These are phyloP conservation scores for Oegoconia quadripuncta DNA, from an alignment of 2,888 invertebrate genomes.

Conservation along the genomic window DNA sequence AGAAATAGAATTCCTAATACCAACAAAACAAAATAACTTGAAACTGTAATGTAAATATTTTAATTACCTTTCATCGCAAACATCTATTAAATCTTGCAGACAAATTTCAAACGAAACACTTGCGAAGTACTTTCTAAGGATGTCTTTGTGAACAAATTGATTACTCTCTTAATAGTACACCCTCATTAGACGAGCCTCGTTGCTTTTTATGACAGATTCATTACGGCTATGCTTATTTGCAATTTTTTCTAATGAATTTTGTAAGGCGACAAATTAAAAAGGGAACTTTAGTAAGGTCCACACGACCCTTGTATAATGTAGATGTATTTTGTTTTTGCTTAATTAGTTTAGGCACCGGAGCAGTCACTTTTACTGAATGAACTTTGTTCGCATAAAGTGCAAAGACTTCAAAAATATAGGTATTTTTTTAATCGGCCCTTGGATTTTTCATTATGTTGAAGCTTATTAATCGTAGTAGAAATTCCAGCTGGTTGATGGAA, in stretches of 20 bases:
- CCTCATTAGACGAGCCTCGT: constrained; percentile 29
- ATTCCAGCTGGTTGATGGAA: too few species aligned
- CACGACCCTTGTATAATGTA: constrained; percentile 24
- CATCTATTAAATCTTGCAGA: background rate
- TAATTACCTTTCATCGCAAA: too few species aligned
- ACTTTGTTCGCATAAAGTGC: constrained; percentile 4
- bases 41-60: too few species aligned
- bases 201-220: constrained; percentile 34
- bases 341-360: constrained; percentile 6
- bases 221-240: constrained; percentile 28
- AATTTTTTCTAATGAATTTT: constrained; percentile 23
- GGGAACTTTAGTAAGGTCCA: constrained; percentile 17
- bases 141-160: constrained; percentile 26
- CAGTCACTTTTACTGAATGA: constrained; percentile 3
- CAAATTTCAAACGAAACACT: constrained; percentile 21
- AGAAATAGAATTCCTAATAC: too few species aligned
- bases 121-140: constrained; percentile 18
- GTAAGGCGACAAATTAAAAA: constrained; percentile 50
- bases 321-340: constrained; percentile 28
- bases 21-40: too few species aligned
- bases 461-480: too few species aligned
- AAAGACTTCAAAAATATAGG: too few species aligned
- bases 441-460: too few species aligned
- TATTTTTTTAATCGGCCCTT: too few species aligned
- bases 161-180: constrained; percentile 23